Evolutionary conservation across 37 sponge, comb jelly and placozoan genomes (phyloP).

Genomic region (Spongilla lacustris): DNA sequence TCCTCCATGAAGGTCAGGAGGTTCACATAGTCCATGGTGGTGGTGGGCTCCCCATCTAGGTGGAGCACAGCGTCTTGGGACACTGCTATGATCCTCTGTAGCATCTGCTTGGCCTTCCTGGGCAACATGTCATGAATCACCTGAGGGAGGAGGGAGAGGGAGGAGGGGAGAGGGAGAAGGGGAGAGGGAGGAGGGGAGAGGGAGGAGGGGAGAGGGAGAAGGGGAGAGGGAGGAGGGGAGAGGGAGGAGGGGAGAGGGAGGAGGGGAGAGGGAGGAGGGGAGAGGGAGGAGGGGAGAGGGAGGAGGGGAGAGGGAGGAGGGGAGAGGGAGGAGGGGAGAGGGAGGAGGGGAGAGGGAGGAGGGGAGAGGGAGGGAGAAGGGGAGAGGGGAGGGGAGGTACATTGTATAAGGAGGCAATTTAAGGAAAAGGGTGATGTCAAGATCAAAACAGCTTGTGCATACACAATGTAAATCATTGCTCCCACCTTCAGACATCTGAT

Average conservation of each 20-base stretch:
- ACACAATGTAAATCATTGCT: too few relatives aligned
- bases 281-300: background rate
- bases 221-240: background rate
- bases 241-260: background rate
- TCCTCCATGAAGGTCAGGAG: conserved; percentile 85
- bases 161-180: background rate
- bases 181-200: background rate
- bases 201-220: background rate
- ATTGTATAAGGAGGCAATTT: background rate
- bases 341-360: background rate
- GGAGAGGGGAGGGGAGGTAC: background rate
- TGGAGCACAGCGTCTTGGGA: conserved; percentile 89
- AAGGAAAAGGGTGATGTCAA: background rate
- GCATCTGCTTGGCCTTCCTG: conserved; percentile 74
- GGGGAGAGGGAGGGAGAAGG: background rate
- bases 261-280: background rate
- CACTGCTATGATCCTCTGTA: conserved; percentile 76
- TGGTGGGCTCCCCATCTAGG: conserved; percentile 82
- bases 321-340: background rate
- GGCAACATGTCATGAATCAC: conserved; percentile 87
- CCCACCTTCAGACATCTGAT: conserved; percentile 86
- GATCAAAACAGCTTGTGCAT: background rate
- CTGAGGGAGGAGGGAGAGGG: conserved; percentile 12
- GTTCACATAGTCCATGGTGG: conserved; percentile 91
- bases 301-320: background rate